Evolutionary conservation across 2,888 invertebrate species (phyloP).

Genomic region (Eristalis intricaria): DNA sequence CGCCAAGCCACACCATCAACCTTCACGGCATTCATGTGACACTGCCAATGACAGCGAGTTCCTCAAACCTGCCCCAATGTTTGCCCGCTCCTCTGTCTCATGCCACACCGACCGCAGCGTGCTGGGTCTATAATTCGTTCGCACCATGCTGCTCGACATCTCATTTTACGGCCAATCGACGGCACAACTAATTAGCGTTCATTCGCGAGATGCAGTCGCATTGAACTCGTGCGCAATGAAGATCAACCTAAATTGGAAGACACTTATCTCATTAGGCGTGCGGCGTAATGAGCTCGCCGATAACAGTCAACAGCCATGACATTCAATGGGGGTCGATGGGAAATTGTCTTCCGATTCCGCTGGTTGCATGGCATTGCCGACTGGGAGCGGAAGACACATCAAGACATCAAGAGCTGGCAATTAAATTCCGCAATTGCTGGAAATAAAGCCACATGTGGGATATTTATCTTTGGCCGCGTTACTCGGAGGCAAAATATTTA

Average conservation of each 20-base stretch:
- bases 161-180: constrained; percentile 35
- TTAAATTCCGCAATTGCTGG: neutral
- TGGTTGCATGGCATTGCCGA: neutral
- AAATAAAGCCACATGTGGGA: neutral
- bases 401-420: neutral
- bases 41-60: neutral
- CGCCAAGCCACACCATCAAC: neutral
- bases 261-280: constrained; percentile 1
- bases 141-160: neutral
- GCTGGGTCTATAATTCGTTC: neutral
- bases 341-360: neutral
- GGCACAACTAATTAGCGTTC: constrained; percentile 59
- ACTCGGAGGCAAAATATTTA: neutral
- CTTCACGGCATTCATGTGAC: neutral
- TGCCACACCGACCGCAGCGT: neutral
- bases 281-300: neutral
- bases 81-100: neutral
- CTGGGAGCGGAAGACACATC: neutral
- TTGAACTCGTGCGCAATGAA: constrained; percentile 17
- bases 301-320: neutral
- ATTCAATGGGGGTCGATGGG: neutral
- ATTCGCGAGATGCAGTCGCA: constrained; percentile 35
- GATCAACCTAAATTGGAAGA: constrained; percentile 23
- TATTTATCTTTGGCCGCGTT: neutral
- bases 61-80: neutral